phyloP scores from a whole-genome alignment of 2,888 invertebrate genomes.

The Eupelmus urozonus region DNA sequence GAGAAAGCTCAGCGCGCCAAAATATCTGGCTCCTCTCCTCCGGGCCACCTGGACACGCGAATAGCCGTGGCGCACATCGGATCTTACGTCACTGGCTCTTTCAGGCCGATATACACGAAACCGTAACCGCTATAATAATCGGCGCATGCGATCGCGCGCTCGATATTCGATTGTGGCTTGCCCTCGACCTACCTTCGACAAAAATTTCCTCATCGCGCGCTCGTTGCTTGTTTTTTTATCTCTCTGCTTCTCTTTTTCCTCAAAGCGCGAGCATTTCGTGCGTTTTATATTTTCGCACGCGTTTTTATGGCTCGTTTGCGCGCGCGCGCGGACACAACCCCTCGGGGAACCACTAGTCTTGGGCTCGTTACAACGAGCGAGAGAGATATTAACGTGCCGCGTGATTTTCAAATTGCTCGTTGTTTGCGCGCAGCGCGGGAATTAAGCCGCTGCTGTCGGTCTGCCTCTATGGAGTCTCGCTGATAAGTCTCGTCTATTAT shows the following conservation, averaged over 20 bases:
- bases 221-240: background rate
- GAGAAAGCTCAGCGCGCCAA: too few relatives aligned
- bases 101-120: too few relatives aligned
- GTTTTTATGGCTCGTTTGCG: background rate
- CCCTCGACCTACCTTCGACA: slow-evolving; percentile 58
- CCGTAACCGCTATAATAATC: too few relatives aligned
- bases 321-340: slow-evolving; percentile 9
- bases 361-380: slow-evolving; percentile 17
- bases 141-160: too few relatives aligned
- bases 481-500: too few relatives aligned
- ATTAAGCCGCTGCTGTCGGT: slow-evolving; percentile 11
- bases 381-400: slow-evolving; percentile 26
- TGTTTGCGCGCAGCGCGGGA: slow-evolving; percentile 13
- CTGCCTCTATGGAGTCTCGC: background rate
- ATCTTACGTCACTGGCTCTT: too few relatives aligned
- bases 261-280: background rate
- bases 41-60: too few relatives aligned
- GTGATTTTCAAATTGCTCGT: slow-evolving; percentile 13
- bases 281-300: slow-evolving; percentile 1
- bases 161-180: slow-evolving; percentile 29
- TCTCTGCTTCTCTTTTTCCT: background rate
- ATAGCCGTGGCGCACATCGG: too few relatives aligned
- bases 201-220: slow-evolving; percentile 40
- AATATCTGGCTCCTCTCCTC: too few relatives aligned
- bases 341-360: slow-evolving; percentile 11